Evolutionary conservation across 2,888 invertebrate genomes (phyloP).

Genomic region (Philonicus albiceps): DNA sequence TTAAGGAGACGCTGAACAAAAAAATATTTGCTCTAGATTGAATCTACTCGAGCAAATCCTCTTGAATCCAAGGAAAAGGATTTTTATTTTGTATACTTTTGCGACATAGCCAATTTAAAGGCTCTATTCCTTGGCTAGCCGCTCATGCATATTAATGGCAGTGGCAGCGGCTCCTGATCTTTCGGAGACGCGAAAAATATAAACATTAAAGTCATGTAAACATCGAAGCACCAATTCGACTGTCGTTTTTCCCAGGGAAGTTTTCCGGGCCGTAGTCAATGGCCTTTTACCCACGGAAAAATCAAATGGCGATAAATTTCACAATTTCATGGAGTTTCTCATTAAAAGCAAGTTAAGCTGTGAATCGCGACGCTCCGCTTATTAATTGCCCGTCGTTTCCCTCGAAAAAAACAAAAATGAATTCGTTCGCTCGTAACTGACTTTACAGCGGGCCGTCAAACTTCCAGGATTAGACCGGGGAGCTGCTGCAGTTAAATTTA

Average conservation of each 20-base stretch:
- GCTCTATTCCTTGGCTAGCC: background rate
- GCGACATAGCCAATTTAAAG: background rate
- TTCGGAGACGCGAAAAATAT: background rate
- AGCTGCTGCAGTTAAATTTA: slow-evolving; percentile 23
- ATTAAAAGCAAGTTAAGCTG: slow-evolving; percentile 8
- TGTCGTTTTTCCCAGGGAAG: background rate
- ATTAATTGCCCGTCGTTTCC: slow-evolving; percentile 15
- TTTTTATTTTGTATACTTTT: background rate
- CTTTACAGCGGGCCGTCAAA: slow-evolving; percentile 30
- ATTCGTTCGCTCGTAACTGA: background rate
- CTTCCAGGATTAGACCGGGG: slow-evolving; percentile 4
- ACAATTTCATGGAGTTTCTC: background rate
- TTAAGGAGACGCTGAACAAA: background rate
- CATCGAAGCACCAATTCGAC: background rate
- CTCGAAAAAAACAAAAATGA: background rate
- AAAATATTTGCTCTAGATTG: background rate
- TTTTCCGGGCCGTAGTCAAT: background rate
- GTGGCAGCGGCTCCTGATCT: background rate
- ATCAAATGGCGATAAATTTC: background rate
- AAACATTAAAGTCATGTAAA: background rate
- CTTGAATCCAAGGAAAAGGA: background rate
- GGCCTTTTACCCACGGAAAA: background rate
- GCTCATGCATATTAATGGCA: slow-evolving; percentile 2
- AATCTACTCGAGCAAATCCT: background rate
- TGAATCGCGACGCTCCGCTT: background rate